These are phyloP conservation scores for Catocala fraxini DNA, from an alignment of 2,888 invertebrate genomes.

Conservation along the genomic window DNA sequence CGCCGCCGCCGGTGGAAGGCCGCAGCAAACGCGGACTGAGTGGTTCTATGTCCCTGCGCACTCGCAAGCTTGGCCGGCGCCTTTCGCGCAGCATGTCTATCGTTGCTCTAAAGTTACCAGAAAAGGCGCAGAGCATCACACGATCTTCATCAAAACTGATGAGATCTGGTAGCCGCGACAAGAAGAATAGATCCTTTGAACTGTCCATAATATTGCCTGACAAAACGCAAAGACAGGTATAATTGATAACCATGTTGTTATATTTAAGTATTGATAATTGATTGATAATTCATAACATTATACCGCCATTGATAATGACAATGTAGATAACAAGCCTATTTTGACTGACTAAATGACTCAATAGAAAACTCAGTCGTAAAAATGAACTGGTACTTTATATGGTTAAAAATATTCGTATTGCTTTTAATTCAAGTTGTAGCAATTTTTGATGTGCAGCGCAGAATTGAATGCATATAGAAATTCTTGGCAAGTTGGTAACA, in stretches of 20 bases:
- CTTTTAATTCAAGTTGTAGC: no score
- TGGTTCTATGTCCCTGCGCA: conserved; percentile 83
- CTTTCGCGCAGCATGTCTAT: conserved; percentile 87
- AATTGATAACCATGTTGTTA: conserved; percentile 12
- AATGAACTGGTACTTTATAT: no score
- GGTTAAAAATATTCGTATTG: no score
- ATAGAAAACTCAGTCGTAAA: no score
- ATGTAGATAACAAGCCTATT: conserved; percentile 1
- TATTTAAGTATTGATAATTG: conserved; percentile 22
- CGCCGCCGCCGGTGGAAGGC: conserved; percentile 53
- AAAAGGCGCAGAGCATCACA: conserved; percentile 88
- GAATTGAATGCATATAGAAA: no score
- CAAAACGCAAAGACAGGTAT: conserved; percentile 89
- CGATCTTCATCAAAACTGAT: conserved; percentile 88
- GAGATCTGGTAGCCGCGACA: conserved; percentile 86
- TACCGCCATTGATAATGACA: conserved; percentile 9
- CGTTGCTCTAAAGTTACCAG: conserved; percentile 85
- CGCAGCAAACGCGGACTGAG: conserved; percentile 77
- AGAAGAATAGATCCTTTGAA: conserved; percentile 87
- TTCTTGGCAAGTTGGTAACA: no score
- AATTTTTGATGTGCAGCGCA: no score
- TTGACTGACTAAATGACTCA: no score
- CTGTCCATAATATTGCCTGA: conserved; percentile 89
- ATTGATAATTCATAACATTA: conserved; percentile 30
- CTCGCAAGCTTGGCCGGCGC: conserved; percentile 83